Percentiles rank a stretch among this genome's conserved stretches.
Conservation (phyloP, 2,888 invertebrate genomes). For the Athalia cordata region DNA sequence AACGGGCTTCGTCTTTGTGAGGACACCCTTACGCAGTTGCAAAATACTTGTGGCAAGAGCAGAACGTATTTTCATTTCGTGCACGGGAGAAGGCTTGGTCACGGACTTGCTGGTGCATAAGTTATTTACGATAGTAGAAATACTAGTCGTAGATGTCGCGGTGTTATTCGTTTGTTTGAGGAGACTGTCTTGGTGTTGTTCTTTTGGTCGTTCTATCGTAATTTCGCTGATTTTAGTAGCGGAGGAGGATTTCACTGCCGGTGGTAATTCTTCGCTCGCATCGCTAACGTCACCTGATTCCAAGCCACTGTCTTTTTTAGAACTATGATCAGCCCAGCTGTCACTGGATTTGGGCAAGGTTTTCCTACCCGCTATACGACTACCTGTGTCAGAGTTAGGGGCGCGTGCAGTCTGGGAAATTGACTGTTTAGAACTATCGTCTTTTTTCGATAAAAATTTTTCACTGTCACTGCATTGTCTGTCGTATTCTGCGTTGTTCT, state of each 20-base stretch:
- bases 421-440: constrained; percentile 31
- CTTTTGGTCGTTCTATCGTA: constrained; percentile 21
- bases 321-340: constrained; percentile 59
- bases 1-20: constrained; percentile 60
- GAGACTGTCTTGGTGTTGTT: constrained; percentile 36
- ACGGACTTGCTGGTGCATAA: constrained; percentile 14
- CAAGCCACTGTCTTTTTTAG: constrained; percentile 71
- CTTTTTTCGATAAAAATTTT: constrained; percentile 50
- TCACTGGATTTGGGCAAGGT: constrained; percentile 47
- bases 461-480: constrained; percentile 54
- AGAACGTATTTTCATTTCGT: constrained; percentile 65
- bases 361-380: constrained; percentile 25
- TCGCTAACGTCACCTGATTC: constrained; percentile 72
- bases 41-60: constrained; percentile 64
- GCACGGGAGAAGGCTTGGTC: constrained; percentile 48
- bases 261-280: constrained; percentile 64
- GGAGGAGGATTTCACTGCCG: constrained; percentile 22
- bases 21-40: constrained; percentile 59
- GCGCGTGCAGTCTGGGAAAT: constrained; percentile 2
- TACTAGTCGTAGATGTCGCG: no score
- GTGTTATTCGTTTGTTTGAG: constrained; percentile 21
- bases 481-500: constrained; percentile 58
- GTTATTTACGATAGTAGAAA: not conserved
- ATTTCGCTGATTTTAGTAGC: constrained; percentile 21
- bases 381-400: not conserved